Evolutionary conservation across 2,113 vertebrate genomes (phyloP).

Genomic region (Vireo altiloquus): DNA sequence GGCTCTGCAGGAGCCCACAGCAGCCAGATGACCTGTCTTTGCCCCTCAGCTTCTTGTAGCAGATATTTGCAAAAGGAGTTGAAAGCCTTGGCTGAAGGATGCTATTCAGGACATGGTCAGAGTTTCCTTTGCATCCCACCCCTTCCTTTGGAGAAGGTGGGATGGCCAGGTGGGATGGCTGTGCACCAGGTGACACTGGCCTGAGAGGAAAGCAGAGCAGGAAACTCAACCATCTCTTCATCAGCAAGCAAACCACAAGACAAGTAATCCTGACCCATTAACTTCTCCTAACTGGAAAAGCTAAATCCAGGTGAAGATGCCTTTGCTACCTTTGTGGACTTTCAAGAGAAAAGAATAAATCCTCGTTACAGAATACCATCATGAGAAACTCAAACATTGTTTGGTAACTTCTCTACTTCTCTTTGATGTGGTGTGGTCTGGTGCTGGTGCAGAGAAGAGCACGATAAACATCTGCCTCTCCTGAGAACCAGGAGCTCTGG

Average conservation of each 20-base stretch:
- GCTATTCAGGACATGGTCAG: neutral
- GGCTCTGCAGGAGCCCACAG: neutral
- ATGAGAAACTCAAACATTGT: rapidly evolving
- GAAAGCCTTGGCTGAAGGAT: neutral
- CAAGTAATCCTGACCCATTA: neutral
- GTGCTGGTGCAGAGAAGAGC: neutral
- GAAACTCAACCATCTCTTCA: neutral
- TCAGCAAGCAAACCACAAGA: neutral
- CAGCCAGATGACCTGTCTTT: neutral
- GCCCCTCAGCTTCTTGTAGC: neutral
- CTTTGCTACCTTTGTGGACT: neutral
- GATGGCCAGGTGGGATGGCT: neutral
- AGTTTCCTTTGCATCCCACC: neutral
- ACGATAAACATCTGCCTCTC: neutral
- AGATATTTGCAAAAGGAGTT: neutral
- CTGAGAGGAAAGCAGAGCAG: neutral
- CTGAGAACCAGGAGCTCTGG: neutral
- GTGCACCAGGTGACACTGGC: neutral
- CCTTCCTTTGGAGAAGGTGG: neutral
- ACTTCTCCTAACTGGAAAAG: neutral
- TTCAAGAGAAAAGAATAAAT: neutral
- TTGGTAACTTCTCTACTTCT: neutral
- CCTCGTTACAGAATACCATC: rapidly evolving
- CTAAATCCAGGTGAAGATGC: neutral
- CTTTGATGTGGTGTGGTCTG: neutral